phyloP scores from a whole-genome alignment of 2,797 vertebrate genomes.

The Sebastes oblongus region DNA sequence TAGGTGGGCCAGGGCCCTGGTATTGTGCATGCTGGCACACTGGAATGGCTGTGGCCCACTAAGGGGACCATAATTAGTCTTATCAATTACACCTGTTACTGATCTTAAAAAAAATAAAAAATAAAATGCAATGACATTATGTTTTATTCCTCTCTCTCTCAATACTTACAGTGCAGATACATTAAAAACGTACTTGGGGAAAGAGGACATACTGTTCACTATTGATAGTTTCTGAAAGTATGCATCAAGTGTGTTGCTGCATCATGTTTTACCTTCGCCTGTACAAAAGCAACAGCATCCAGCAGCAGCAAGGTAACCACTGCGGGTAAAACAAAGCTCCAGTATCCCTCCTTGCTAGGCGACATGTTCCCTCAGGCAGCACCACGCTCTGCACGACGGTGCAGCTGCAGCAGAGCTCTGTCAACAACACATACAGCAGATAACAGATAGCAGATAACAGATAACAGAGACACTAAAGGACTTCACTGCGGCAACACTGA shows the following conservation, averaged over 20 bases:
- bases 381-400: not conserved
- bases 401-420: slow-evolving; percentile 6
- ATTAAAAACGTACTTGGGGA: not conserved
- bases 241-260: not conserved
- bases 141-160: not conserved
- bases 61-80: no score
- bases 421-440: not conserved
- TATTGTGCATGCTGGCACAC: no score
- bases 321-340: not conserved
- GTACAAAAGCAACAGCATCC: slow-evolving; percentile 40
- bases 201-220: not conserved
- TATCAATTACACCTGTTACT: no score
- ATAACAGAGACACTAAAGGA: not conserved
- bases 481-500: no score
- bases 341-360: not conserved
- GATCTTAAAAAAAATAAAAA: not conserved
- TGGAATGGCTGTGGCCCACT: no score
- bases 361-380: slow-evolving; percentile 48
- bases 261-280: slow-evolving; percentile 71
- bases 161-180: not conserved
- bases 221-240: not conserved
- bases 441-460: not conserved
- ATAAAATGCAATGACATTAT: not conserved
- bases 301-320: slow-evolving; percentile 49
- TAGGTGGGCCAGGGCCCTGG: no score